Evolutionary conservation across 2,113 vertebrate genomes (phyloP).

Genomic region (Penelope pileata): DNA sequence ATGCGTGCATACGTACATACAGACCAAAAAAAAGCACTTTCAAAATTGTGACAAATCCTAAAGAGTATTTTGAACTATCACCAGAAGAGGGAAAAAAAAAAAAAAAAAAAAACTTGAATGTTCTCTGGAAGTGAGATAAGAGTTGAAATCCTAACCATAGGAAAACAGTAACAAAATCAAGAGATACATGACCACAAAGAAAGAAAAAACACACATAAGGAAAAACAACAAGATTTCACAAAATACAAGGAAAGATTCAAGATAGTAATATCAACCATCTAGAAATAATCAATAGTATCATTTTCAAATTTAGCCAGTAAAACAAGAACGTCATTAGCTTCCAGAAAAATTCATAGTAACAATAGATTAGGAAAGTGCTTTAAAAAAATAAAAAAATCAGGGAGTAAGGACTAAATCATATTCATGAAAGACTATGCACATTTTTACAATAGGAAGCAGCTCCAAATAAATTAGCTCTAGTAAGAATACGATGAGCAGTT

Average conservation of each 20-base stretch:
- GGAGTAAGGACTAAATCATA: not conserved
- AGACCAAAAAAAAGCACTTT: not conserved
- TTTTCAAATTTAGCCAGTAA: not conserved
- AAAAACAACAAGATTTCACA: not conserved
- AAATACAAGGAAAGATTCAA: not conserved
- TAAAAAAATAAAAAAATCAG: not conserved
- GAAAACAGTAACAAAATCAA: not conserved
- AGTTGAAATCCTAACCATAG: not conserved
- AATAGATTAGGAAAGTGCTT: not conserved
- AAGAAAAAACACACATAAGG: not conserved
- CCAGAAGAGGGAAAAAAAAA: too few species aligned
- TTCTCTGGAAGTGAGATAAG: not conserved
- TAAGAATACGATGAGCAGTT: not conserved
- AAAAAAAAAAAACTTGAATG: not conserved
- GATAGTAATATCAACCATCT: not conserved
- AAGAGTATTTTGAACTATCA: not conserved
- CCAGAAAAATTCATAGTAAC: not conserved
- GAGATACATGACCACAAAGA: not conserved
- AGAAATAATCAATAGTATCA: not conserved
- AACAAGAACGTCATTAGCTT: not conserved
- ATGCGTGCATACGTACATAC: rapidly evolving
- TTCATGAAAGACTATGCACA: not conserved
- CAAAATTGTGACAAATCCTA: not conserved
- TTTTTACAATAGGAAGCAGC: not conserved
- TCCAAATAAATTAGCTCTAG: not conserved